Conservation (phyloP, 2,888 invertebrate species). For the Lymantria monacha region DNA sequence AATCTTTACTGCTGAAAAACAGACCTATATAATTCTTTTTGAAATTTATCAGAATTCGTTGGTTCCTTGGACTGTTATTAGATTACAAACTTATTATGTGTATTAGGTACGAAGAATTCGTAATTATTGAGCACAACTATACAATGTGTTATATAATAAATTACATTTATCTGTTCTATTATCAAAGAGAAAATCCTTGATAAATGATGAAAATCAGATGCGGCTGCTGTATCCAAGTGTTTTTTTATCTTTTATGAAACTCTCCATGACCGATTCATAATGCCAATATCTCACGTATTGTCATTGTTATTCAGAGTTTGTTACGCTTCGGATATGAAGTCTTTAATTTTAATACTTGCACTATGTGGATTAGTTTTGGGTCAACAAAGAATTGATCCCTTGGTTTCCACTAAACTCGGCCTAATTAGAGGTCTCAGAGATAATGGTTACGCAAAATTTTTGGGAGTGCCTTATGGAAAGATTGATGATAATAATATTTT, state of each 20-base stretch:
- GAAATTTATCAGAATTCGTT: too few relatives aligned
- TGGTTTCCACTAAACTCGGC: conserved; percentile 27
- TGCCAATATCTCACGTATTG: neutral
- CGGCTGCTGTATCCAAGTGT: neutral
- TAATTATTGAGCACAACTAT: too few relatives aligned
- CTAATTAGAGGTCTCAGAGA: conserved; percentile 28
- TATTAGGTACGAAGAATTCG: too few relatives aligned
- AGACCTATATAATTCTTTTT: too few relatives aligned
- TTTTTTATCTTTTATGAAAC: neutral
- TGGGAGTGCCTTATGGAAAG: conserved; percentile 39
- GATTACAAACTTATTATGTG: too few relatives aligned
- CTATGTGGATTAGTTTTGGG: conserved; percentile 7
- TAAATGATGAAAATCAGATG: neutral
- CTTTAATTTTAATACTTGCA: neutral
- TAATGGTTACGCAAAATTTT: conserved; percentile 30
- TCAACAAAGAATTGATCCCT: conserved; percentile 22
- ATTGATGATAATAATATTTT: conserved; percentile 29
- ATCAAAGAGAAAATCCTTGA: neutral
- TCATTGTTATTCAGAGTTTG: neutral
- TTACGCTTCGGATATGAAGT: conserved; percentile 4
- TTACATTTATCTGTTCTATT: neutral
- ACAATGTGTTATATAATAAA: neutral
- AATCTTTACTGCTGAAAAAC: too few relatives aligned
- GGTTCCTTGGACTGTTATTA: too few relatives aligned
- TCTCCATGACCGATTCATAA: neutral